These are phyloP conservation scores for Holotrichia oblita DNA, from an alignment of 1,140 invertebrate genomes.

Conservation along the genomic window DNA sequence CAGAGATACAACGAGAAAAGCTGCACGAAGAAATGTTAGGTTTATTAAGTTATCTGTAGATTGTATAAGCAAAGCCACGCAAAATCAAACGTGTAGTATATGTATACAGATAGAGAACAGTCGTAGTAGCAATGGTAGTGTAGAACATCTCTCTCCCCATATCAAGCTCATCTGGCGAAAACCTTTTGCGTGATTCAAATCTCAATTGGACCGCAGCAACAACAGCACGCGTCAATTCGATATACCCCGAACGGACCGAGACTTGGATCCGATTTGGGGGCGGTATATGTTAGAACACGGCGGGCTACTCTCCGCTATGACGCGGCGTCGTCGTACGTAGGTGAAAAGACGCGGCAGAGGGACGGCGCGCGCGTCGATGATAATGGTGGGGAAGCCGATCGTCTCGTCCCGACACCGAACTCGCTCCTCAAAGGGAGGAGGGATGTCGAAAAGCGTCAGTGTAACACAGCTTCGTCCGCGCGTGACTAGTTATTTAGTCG, in stretches of 20 bases:
- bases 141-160: conserved; percentile 40
- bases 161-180: conserved; percentile 44
- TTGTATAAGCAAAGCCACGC: conserved; percentile 41
- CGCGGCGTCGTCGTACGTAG: conserved; percentile 48
- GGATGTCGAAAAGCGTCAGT: conserved; percentile 29
- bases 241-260: conserved; percentile 44
- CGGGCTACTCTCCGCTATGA: background rate
- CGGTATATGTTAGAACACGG: conserved; percentile 50
- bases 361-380: conserved; percentile 56
- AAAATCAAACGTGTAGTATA: conserved; percentile 2
- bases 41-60: conserved; percentile 45
- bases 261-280: conserved; percentile 49
- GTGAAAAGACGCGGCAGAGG: conserved; percentile 45
- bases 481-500: conserved; percentile 41
- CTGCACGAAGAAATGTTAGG: conserved; percentile 12
- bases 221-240: conserved; percentile 54
- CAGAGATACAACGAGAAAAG: background rate
- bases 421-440: conserved; percentile 42
- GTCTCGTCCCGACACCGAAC: conserved; percentile 24
- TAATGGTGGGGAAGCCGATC: conserved; percentile 49
- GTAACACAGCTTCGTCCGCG: conserved; percentile 33
- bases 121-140: background rate
- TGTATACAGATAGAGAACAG: background rate
- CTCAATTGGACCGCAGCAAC: conserved; percentile 47
- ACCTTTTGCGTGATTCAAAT: conserved; percentile 49